A percentile compares a stretch with the other conserved stretches of the same genome.
These are phyloP conservation scores for Sebastes baramenuke DNA, from an alignment of 2,797 vertebrate genomes.

Conservation along the genomic window DNA sequence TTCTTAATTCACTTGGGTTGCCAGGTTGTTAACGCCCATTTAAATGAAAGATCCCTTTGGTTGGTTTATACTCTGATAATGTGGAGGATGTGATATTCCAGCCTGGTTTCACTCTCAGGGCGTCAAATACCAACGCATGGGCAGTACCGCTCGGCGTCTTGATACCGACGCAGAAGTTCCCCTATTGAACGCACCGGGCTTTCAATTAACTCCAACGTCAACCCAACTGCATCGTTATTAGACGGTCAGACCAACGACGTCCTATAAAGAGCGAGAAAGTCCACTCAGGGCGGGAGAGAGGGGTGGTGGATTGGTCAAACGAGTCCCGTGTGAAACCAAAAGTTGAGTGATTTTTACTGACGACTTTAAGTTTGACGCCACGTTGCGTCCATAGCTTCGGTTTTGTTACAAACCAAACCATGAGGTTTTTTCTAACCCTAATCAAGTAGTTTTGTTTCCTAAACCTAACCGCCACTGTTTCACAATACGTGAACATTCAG, in stretches of 20 bases:
- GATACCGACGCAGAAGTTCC: background rate
- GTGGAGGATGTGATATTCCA: background rate
- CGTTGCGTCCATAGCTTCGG: too few species aligned
- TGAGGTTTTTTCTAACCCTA: background rate
- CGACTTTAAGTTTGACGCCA: too few species aligned
- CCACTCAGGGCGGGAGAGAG: too few species aligned
- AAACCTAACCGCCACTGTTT: background rate
- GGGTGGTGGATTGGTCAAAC: too few species aligned
- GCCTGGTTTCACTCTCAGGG: too few species aligned
- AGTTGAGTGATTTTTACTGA: too few species aligned
- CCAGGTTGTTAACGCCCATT: background rate
- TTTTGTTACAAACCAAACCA: background rate
- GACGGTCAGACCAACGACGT: too few species aligned
- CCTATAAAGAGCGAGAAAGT: too few species aligned
- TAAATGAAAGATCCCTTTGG: background rate
- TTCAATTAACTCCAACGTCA: accelerated
- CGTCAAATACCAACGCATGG: background rate
- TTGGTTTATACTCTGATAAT: background rate
- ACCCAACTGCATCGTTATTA: too few species aligned
- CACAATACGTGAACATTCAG: accelerated
- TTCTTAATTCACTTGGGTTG: background rate
- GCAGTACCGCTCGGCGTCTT: background rate
- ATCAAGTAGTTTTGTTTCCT: background rate
- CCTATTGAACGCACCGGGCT: too few species aligned
- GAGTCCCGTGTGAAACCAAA: too few species aligned